Base-by-base conservation (phyloP, 2,797 vertebrate species). In the Limnodromus scolopaceus region DNA sequence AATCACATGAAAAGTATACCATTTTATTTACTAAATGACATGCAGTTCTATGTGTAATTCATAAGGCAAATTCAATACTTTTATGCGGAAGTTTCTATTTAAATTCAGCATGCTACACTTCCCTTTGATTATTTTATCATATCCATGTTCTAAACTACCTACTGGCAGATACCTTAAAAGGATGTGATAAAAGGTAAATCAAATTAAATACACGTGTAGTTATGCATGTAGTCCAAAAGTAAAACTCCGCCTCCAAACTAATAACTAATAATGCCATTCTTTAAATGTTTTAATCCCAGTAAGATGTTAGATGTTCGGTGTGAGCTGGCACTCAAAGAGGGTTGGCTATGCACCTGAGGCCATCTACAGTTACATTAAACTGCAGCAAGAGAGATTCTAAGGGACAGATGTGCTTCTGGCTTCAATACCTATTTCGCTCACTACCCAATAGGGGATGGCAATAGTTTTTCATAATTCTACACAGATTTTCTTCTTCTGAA, bases 391-490 rank as follows among this genome's bases (percentile, higher is more conserved):
- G 24, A 16, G 12, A 78, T 41, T 48, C 61, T 16, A 46, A 64
- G 10, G 43, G 53, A 25, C 32, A 60, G 18, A 6, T 16, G 27
- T 16, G 18, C 41, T 70, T 45, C 77, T 84, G 60, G 48, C 70
- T 64, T 71, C 65, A 27, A 3, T n/a, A n/a, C 30, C n/a, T 20
- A 3, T 20, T 63, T 53, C 88, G 53, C 27, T 16, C 76, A 68
- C 22, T 30, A 4, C 36, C 61, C 61, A 18, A 36, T 4, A 3
- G n/a, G 7, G 2, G 8, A 2, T 70, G 28, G 34, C 23, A 88
- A 78, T 28, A 0, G 0, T 63, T 51, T 53, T 70, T 32, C 55
- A 8, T 13, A 41, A 58, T 63, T 72, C 66, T 27, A 28, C 38
- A n/a, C 36, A 70, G 22, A 84, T 79, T 74, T 75, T 70, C 53